A percentile compares a stretch with the other conserved stretches of the same genome.
These are phyloP conservation scores for Microchrysa polita DNA, from an alignment of 2,888 invertebrate genomes.

Conservation along the genomic window DNA sequence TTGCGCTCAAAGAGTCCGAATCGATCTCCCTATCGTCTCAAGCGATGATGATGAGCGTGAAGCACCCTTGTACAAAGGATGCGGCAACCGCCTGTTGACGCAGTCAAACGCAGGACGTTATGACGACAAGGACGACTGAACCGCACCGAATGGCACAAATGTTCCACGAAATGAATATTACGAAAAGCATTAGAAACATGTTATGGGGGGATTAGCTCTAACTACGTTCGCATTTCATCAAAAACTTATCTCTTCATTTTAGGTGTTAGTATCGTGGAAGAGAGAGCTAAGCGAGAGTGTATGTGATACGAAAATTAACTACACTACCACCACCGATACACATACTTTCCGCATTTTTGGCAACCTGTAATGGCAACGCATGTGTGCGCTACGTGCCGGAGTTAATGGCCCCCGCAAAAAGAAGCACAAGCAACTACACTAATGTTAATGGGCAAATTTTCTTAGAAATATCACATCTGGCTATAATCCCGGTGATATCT, in stretches of 20 bases:
- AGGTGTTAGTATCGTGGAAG: too few relatives aligned
- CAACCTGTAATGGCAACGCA: too few relatives aligned
- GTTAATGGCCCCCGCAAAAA: not conserved
- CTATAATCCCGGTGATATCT: too few relatives aligned
- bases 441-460: too few relatives aligned
- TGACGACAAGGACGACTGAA: not conserved
- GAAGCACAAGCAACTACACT: not conserved
- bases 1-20: too few relatives aligned
- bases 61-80: too few relatives aligned
- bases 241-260: conserved; percentile 29
- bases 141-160: conserved; percentile 6
- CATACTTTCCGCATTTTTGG: conserved; percentile 6
- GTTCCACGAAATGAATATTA: conserved; percentile 9
- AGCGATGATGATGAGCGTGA: too few relatives aligned
- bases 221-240: conserved; percentile 20
- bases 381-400: not conserved
- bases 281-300: too few relatives aligned
- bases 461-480: too few relatives aligned
- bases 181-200: conserved; percentile 8
- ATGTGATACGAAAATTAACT: conserved; percentile 6
- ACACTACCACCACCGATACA: too few relatives aligned
- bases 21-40: too few relatives aligned
- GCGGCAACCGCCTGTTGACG: too few relatives aligned
- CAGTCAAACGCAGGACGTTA: not conserved
- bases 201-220: conserved; percentile 20